Evolutionary conservation across 64 coral and sea anemone genomes (phyloP), one percentile per base, ranked within the genome.

Genomic region (Trachythela sp.): DNA sequence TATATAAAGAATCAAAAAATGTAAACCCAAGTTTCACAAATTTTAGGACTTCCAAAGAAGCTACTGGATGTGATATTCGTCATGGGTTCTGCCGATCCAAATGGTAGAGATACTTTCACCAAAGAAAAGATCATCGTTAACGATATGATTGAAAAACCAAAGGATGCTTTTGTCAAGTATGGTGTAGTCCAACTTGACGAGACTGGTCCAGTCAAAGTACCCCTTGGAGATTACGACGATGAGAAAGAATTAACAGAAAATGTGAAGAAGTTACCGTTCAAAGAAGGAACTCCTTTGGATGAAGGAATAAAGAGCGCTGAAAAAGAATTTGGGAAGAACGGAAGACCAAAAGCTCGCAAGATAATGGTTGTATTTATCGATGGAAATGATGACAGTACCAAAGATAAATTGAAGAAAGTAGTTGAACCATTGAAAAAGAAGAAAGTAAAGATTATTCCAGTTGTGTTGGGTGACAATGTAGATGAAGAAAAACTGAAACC

Each of bases 341-440:
- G 56, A 26, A 20, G 56, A 33, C 39, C 87, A 4, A 86, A 85
- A 56, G 89, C 85, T 13, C 89, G 67, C 39, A 95, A 95, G 87
- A 64, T 95, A 34, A 40, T 43, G 10, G 92, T 97, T 40, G 85
- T 97, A 37, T 43, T 97, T 30, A 92, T 97, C 26, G 95, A 97
- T 80, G 88, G 77, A 38, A 89, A 84, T 14, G 94, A 90, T 1
- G 89, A 85, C 8, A 92, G 88, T 36, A 77, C 15, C 22, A 18
- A 40, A 49, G 88, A 94, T 22, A 72, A 92, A 20, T 48, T 90
- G 10, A 89, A 70, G 51, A 43, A 40, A 11, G 77, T 76, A 1
- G 95, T 52, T 11, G 80, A 85, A 51, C 0, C 41, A 34, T 60
- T 90, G 41, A 88, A 83, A 64, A 87, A 92, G 10, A 58, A 77